Conservation (phyloP, 2,888 invertebrate species). For the Ochlodes sylvanus region DNA sequence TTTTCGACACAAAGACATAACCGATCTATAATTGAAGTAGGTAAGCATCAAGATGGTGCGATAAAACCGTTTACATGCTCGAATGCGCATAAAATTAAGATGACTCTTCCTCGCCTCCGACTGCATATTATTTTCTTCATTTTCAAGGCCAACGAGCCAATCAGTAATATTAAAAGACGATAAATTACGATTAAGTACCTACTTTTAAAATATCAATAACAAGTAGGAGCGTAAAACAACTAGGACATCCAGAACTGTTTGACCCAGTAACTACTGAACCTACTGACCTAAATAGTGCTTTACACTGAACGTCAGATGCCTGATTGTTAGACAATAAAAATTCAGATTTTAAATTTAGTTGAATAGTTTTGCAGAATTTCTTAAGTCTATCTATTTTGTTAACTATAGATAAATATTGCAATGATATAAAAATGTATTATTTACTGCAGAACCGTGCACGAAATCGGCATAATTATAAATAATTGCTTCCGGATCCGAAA, state of each 20-base stretch:
- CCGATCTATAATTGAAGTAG: slow-evolving; percentile 11
- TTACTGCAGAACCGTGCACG: too few species aligned
- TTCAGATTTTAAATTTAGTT: too few species aligned
- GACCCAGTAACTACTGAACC: neutral
- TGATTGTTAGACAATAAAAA: neutral
- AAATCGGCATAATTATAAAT: too few species aligned
- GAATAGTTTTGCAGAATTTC: too few species aligned
- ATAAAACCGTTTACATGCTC: slow-evolving; percentile 12
- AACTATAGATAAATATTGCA: too few species aligned
- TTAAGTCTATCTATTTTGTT: too few species aligned
- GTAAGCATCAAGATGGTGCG: neutral
- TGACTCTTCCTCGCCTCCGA: neutral
- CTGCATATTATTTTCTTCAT: neutral
- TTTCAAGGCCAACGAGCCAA: neutral
- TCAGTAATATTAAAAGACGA: neutral
- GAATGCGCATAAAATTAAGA: slow-evolving; percentile 18
- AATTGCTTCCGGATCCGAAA: too few species aligned
- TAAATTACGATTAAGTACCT: neutral
- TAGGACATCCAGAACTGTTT: neutral
- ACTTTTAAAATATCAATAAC: neutral
- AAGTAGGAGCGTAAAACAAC: neutral
- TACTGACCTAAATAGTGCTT: slow-evolving; percentile 5
- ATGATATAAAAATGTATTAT: too few species aligned
- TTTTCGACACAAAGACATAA: slow-evolving; percentile 47
- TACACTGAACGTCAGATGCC: neutral